Base-by-base conservation (phyloP, 2,113 vertebrate genomes). In the Stigmatopora nigra region DNA sequence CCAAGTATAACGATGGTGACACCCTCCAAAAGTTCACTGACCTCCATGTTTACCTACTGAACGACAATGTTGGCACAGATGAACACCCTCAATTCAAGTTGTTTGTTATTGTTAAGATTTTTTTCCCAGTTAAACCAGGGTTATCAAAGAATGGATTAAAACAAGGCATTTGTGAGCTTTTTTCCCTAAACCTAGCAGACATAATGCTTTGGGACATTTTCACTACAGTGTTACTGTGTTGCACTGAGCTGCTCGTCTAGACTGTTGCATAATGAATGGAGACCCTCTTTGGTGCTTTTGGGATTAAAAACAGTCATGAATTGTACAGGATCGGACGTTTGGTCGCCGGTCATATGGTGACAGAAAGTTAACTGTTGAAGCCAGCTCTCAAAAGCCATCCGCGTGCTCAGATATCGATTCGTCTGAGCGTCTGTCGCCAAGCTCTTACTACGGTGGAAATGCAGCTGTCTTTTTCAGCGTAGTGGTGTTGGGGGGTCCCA, bases 381-480 rank as follows among this genome's bases (percentile, higher is more conserved):
- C n/a, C n/a, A n/a, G n/a, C n/a, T n/a, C n/a, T n/a, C n/a, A n/a
- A n/a, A n/a, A n/a, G 14, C 3, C 6, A 58, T 64, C 65, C 68
- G 75, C 57, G 10, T 75, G 73, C 77, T 79, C 68, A 67, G n/a
- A 1, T 41, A 79, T 85, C 7, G 71, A 76, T 76, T 65, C 31
- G 16, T n/a, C 17, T 14, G 12, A 56, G 66, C 0, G 44, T 63
- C 62, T 65, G 77, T 75, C 88, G 85, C 81, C 83, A 82, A 77
- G 77, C 85, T 77, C 71, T 87, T 87, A 73, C 71, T 66, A 70
- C 71, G 82, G 82, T 78, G 78, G 89, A 91, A 90, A 90, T 85
- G 88, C 89, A 87, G 84, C 89, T 86, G 84, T 85, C 82, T 82
- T 81, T 64, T 64, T 79, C 65, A 67, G 67, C 63, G 61, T 69